Evolutionary conservation across 2,797 vertebrate genomes (phyloP).

Genomic region (Microhierax caerulescens): DNA sequence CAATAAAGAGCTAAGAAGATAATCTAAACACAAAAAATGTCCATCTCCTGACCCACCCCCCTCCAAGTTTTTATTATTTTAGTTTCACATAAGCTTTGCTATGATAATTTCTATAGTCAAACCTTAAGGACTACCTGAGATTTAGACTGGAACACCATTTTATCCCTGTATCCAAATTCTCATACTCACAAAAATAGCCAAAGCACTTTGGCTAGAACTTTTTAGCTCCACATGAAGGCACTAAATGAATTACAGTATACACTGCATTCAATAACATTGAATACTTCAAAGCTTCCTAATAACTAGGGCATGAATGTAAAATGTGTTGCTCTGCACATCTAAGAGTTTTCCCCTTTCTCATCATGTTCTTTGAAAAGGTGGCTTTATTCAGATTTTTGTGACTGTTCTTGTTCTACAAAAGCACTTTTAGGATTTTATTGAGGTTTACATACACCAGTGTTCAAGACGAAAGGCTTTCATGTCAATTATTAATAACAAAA

Average conservation of each 20-base stretch:
- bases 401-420: constrained; percentile 73
- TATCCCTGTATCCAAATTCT: neutral
- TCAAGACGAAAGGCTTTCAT: constrained; percentile 69
- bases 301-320: constrained; percentile 70
- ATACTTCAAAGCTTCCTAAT: constrained; percentile 67
- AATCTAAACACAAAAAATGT: neutral
- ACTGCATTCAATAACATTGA: constrained; percentile 59
- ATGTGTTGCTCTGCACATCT: constrained; percentile 69
- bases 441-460: constrained; percentile 70
- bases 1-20: neutral
- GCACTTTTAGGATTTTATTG: constrained; percentile 70
- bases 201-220: constrained; percentile 37
- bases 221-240: constrained; percentile 51
- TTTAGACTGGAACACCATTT: neutral
- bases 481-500: constrained; percentile 73
- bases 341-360: constrained; percentile 66
- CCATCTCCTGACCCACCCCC: neutral
- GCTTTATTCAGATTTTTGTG: constrained; percentile 69
- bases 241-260: constrained; percentile 55
- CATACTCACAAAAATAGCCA: neutral
- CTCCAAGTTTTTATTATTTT: neutral
- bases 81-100: neutral
- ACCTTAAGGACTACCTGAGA: neutral
- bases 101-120: neutral
- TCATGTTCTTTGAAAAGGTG: constrained; percentile 71